These are phyloP conservation scores for Litoditis marina DNA, from an alignment of 2,888 invertebrate species.

Conservation along the genomic window DNA sequence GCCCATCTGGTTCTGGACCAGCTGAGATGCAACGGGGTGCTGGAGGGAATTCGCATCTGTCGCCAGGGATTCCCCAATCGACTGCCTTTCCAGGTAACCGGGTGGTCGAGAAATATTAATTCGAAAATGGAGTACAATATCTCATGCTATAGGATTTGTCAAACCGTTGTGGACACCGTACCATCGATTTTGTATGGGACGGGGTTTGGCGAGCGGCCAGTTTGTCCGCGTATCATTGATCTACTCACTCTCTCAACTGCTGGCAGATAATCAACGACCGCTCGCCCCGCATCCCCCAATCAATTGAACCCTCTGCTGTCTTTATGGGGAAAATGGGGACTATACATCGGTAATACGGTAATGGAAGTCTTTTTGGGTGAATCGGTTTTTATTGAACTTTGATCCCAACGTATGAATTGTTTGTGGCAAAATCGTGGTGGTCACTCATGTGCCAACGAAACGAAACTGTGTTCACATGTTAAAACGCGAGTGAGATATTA, in stretches of 20 bases:
- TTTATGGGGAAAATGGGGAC: too few relatives aligned
- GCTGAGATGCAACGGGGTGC: slow-evolving; percentile 93
- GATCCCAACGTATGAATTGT: not conserved
- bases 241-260: too few relatives aligned
- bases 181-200: too few relatives aligned
- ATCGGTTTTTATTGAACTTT: not conserved
- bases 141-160: too few relatives aligned
- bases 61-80: slow-evolving; percentile 99
- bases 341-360: too few relatives aligned
- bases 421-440: not conserved
- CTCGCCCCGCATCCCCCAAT: too few relatives aligned
- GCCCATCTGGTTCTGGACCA: slow-evolving; percentile 97
- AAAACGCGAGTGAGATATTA: not conserved
- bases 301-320: too few relatives aligned
- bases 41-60: slow-evolving; percentile 98
- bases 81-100: slow-evolving; percentile 79
- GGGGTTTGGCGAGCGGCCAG: too few relatives aligned
- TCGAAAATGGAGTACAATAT: not conserved
- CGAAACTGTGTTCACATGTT: not conserved
- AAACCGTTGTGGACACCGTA: too few relatives aligned
- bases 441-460: slow-evolving; percentile 68
- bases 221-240: too few relatives aligned
- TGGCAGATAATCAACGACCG: too few relatives aligned
- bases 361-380: not conserved
- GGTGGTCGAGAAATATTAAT: not conserved